Base-by-base conservation (phyloP, 2,113 vertebrate genomes). In the Hyaena hyaena region DNA sequence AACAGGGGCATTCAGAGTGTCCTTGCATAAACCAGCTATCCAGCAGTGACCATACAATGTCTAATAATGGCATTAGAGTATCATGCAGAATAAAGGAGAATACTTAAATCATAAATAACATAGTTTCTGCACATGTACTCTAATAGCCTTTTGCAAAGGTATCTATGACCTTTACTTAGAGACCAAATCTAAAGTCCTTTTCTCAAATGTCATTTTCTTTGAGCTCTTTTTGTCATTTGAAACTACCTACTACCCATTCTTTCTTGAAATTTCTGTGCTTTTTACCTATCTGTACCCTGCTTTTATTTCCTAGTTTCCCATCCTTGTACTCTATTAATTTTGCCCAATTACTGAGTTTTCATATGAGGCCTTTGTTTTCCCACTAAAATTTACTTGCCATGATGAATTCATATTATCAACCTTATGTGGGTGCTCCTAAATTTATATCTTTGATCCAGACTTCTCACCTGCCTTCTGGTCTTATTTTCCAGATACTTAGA, bases 131-230 rank as follows among this genome's bases (percentile, higher is more conserved):
- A 84, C 43, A 24, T 14, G 48, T 84, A 45, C 28, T 90, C 14
- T 94, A 39, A 94, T 90, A 73, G 55, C 66, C 7, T 53, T 94
- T 79, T 79, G n/a, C 23, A 90, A 68, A n/a, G 10, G 73, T 97
- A 61, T 94, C 24, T 83, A 0, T 94, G 61, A 89, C 61, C 45
- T 81, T 96, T 92, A 87, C 28, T 94, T 95, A 16, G 3, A 80
- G 28, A 94, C 3, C 1, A 93, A 83, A 79, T 83, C 15, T 19
- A 48, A 61, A 92, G 71, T 61, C 35, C 16, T 81, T 88, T 94
- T 81, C 1, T 77, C 8, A 90, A 33, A 71, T 94, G 71, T 77
- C 45, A 28, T 88, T 28, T 31, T 93, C n/a, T 87, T 90, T 65
- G 77, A 48, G 55, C 1, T 73, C 23, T 48, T 87, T 92, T 45